Percentiles rank a stretch among this genome's conserved stretches.
phyloP scores from a whole-genome alignment of 92 coral and sea anemone genomes.

The Diadumene lineata region DNA sequence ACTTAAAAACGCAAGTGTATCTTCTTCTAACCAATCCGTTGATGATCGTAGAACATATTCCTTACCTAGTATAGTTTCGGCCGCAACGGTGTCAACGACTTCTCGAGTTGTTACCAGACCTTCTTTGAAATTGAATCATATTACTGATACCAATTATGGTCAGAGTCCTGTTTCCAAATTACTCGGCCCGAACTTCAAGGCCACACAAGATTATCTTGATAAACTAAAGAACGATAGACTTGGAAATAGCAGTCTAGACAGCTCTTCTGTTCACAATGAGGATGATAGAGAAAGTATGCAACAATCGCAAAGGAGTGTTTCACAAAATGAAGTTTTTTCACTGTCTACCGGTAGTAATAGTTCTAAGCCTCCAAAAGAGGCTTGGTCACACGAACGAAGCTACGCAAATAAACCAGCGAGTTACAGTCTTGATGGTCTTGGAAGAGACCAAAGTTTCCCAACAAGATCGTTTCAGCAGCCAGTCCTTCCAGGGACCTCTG shows the following conservation, averaged over 20 bases:
- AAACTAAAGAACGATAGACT: constrained; percentile 68
- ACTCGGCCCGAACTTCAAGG: constrained; percentile 94
- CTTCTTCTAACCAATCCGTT: not conserved
- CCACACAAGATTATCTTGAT: constrained; percentile 77
- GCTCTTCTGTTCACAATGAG: constrained; percentile 12
- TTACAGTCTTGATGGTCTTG: not conserved
- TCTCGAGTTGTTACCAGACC: not conserved
- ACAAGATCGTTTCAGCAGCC: not conserved
- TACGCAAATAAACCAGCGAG: not conserved
- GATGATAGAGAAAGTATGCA: not conserved
- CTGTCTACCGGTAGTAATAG: not conserved
- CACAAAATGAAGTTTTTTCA: not conserved
- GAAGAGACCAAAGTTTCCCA: not conserved
- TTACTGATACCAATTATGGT: constrained; percentile 65
- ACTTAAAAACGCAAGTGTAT: not conserved
- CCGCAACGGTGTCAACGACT: not conserved
- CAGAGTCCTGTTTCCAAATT: constrained; percentile 95
- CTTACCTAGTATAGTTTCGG: not conserved
- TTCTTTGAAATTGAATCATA: constrained; percentile 42
- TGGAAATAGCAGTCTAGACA: constrained; percentile 27
- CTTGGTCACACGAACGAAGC: not conserved
- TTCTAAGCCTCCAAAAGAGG: constrained; percentile 8
- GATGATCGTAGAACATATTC: not conserved
- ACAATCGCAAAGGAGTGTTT: not conserved
- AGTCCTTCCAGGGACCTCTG: not conserved